These are phyloP conservation scores for Diloba caeruleocephala DNA, from an alignment of 2,888 invertebrate species.

Conservation along the genomic window DNA sequence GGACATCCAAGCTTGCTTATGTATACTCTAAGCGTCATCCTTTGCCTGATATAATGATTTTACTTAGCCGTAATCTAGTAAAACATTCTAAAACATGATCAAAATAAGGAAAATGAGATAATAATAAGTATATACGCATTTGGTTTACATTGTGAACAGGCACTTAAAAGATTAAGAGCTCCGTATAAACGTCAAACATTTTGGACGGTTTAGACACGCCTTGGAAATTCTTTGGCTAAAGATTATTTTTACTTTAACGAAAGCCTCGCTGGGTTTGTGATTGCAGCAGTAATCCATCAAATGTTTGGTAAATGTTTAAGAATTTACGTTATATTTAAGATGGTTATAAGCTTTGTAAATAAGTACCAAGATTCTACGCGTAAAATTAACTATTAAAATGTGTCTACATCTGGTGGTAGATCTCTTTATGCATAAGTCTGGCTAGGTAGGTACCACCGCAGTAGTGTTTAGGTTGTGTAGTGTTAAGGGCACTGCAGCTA, in stretches of 20 bases:
- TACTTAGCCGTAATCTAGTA: not conserved
- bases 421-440: no score
- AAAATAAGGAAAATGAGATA: slow-evolving; percentile 33
- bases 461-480: no score
- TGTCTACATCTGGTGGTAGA: no score
- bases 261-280: slow-evolving; percentile 2
- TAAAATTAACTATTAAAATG: no score
- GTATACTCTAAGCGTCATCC: no score
- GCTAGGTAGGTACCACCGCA: no score
- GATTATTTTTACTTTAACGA: slow-evolving; percentile 7
- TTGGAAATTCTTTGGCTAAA: slow-evolving; percentile 1
- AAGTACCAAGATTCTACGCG: no score
- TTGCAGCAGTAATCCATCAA: not conserved
- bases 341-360: no score
- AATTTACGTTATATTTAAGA: not conserved
- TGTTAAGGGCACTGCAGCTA: no score
- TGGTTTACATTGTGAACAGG: slow-evolving; percentile 24
- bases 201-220: not conserved
- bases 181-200: slow-evolving; percentile 17
- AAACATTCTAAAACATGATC: slow-evolving; percentile 2
- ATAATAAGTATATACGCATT: slow-evolving; percentile 40
- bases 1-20: no score
- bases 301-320: not conserved
- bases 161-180: slow-evolving; percentile 49
- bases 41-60: not conserved